Evolutionary conservation across 2,113 vertebrate genomes (phyloP).

Genomic region (Miniopterus natalensis): DNA sequence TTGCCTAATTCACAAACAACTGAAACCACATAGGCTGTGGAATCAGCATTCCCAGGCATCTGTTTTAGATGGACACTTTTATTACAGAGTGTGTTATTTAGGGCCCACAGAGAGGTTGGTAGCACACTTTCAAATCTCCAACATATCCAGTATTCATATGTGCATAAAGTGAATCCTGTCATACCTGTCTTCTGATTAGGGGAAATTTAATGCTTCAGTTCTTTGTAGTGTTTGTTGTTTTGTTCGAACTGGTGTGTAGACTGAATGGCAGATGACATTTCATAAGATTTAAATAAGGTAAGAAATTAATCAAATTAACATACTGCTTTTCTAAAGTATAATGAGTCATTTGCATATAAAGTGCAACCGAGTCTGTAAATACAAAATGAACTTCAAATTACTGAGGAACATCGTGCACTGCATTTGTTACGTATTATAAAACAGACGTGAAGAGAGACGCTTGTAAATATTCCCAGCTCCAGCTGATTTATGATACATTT

Average conservation of each 20-base stretch:
- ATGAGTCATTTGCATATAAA: slow-evolving; percentile 88
- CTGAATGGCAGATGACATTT: slow-evolving; percentile 91
- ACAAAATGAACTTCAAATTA: slow-evolving; percentile 84
- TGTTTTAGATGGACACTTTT: slow-evolving; percentile 72
- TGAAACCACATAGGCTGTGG: slow-evolving; percentile 41
- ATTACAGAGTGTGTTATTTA: slow-evolving; percentile 73
- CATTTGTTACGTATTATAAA: slow-evolving; percentile 72
- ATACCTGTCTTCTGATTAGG: slow-evolving; percentile 81
- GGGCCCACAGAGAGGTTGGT: background rate
- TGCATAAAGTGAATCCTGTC: slow-evolving; percentile 83
- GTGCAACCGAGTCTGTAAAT: slow-evolving; percentile 83
- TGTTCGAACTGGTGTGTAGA: slow-evolving; percentile 79
- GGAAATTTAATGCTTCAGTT: slow-evolving; percentile 85
- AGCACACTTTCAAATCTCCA: slow-evolving; percentile 69
- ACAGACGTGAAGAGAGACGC: slow-evolving; percentile 44
- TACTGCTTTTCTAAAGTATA: slow-evolving; percentile 85
- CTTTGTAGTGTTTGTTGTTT: slow-evolving; percentile 83
- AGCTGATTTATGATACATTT: slow-evolving; percentile 56
- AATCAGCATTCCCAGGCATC: slow-evolving; percentile 65
- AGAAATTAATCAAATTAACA: slow-evolving; percentile 89
- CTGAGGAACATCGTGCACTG: slow-evolving; percentile 67
- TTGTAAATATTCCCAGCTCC: slow-evolving; percentile 62
- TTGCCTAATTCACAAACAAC: slow-evolving; percentile 53
- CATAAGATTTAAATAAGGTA: slow-evolving; percentile 86
- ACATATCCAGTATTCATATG: slow-evolving; percentile 77